Evolutionary conservation across 2,113 vertebrate species (phyloP).

Genomic region (Mustela nigripes): DNA sequence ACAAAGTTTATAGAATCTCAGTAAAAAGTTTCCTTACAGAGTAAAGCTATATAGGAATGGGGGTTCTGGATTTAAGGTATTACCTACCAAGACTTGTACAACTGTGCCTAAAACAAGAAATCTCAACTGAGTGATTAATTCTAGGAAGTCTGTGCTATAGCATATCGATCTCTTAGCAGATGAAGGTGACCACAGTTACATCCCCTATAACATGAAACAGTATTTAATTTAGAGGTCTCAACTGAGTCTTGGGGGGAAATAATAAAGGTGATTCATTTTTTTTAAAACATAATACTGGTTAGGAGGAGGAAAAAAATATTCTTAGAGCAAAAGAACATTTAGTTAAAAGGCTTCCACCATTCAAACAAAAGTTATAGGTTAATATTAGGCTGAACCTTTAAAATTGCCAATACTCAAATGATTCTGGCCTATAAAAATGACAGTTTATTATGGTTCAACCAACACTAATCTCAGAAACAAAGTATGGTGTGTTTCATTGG

Average conservation of each 20-base stretch:
- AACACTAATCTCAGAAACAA: not conserved
- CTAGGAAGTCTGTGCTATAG: not conserved
- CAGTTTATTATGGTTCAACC: not conserved
- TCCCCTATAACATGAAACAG: not conserved
- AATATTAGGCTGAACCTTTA: not conserved
- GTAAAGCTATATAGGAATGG: not conserved
- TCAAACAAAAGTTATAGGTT: slow-evolving; percentile 1
- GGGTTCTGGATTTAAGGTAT: not conserved
- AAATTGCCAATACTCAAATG: not conserved
- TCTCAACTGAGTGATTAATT: not conserved
- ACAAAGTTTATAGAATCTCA: not conserved
- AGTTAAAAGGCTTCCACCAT: not conserved
- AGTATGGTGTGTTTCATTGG: not conserved
- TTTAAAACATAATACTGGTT: slow-evolving; percentile 5
- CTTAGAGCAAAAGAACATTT: not conserved
- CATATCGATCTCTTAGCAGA: not conserved
- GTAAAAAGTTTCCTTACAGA: not conserved
- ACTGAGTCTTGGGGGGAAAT: not conserved
- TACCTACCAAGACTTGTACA: not conserved
- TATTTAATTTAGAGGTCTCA: slow-evolving; percentile 13
- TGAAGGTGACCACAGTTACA: not conserved
- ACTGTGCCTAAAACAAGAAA: not conserved
- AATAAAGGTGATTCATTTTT: not conserved
- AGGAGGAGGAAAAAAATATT: not conserved
- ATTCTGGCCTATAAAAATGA: slow-evolving; percentile 11